These are phyloP conservation scores for Iselma pallidipennis DNA, from an alignment of 2,888 invertebrate species.

Conservation along the genomic window DNA sequence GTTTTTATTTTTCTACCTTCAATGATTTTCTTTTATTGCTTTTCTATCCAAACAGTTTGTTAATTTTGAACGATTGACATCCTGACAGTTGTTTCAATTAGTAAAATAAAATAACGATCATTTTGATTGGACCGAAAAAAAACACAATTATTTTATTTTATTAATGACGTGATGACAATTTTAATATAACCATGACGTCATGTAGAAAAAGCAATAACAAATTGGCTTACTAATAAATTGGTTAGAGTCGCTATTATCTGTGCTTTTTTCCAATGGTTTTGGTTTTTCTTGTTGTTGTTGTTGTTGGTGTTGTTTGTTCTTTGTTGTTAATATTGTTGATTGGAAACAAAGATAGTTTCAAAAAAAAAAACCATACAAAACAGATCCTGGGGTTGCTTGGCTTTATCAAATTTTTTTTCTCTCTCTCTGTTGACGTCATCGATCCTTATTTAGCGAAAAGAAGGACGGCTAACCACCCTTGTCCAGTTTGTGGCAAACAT, in stretches of 20 bases:
- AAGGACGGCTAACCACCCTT: constrained; percentile 92
- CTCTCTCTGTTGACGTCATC: constrained; percentile 68
- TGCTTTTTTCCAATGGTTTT: not conserved
- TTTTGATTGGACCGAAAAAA: too few relatives aligned
- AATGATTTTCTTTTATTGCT: constrained; percentile 31
- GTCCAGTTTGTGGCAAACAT: constrained; percentile 94
- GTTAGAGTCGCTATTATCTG: too few relatives aligned
- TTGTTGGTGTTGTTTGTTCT: not conserved
- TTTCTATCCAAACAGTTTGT: not conserved
- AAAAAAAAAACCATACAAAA: constrained; percentile 25
- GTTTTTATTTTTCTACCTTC: constrained; percentile 37
- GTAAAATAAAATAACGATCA: too few relatives aligned
- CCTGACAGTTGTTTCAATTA: not conserved
- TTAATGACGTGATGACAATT: too few relatives aligned
- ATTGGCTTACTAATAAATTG: too few relatives aligned
- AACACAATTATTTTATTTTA: too few relatives aligned
- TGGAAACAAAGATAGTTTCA: not conserved
- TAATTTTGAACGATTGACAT: not conserved
- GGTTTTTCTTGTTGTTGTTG: not conserved
- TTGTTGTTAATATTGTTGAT: too few relatives aligned
- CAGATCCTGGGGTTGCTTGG: constrained; percentile 55
- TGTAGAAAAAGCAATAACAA: too few relatives aligned
- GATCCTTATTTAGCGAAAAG: constrained; percentile 91
- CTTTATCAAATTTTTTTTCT: constrained; percentile 55
- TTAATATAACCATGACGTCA: too few relatives aligned